Conservation (phyloP, 2,113 vertebrate species). For the Mionectes macconnelli region DNA sequence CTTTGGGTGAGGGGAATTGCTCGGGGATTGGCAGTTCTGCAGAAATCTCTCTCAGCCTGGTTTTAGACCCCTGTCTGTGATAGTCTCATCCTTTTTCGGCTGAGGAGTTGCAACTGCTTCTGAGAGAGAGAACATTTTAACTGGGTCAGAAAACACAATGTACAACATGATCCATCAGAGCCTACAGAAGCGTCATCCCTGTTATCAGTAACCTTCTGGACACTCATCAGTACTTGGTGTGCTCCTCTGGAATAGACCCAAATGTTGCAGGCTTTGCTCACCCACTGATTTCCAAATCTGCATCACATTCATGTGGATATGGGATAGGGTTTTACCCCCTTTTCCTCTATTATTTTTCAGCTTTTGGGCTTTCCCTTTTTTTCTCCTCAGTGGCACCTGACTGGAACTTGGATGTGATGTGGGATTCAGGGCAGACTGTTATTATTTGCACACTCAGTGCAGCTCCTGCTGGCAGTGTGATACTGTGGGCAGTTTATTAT, state of each 20-base stretch:
- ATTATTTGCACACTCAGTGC: background rate
- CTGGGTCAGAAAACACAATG: background rate
- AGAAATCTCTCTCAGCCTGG: background rate
- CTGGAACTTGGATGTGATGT: background rate
- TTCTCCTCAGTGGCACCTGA: background rate
- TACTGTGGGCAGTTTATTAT: background rate
- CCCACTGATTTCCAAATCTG: background rate
- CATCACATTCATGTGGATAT: accelerated
- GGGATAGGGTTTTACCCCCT: background rate
- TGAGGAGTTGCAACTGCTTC: background rate
- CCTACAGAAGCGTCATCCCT: background rate
- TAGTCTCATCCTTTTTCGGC: background rate
- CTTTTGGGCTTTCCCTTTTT: background rate
- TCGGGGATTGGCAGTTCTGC: background rate
- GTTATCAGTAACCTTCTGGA: background rate
- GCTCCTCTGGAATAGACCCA: background rate
- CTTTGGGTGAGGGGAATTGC: background rate
- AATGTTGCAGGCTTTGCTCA: background rate
- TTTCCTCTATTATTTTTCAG: background rate
- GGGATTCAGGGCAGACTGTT: background rate
- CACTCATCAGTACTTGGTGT: accelerated
- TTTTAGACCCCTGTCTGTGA: background rate
- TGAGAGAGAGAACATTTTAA: background rate
- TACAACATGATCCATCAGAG: background rate
- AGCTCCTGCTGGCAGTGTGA: background rate